These are phyloP conservation scores for Schlechtendalia chinensis DNA, from an alignment of 1,140 invertebrate genomes.

Conservation along the genomic window DNA sequence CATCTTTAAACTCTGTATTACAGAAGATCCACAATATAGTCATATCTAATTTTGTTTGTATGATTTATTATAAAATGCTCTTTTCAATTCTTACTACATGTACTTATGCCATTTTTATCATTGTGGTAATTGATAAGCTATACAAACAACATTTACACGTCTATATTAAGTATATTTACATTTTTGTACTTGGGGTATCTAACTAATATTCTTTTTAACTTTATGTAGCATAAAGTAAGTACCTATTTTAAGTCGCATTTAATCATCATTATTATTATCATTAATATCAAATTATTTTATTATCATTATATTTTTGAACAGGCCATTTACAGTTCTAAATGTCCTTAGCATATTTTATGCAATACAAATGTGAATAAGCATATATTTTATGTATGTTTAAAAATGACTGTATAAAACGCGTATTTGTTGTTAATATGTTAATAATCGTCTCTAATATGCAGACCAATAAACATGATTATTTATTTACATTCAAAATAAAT, in stretches of 20 bases:
- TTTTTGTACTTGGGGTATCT: constrained; percentile 18
- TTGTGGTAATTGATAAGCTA: constrained; percentile 23
- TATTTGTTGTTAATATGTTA: not conserved
- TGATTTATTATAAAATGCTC: constrained; percentile 15
- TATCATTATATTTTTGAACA: constrained; percentile 19
- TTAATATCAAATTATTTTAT: constrained; percentile 13
- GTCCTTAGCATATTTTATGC: too few species aligned
- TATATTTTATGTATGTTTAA: constrained; percentile 5
- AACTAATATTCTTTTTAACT: constrained; percentile 6
- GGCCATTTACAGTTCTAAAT: not conserved
- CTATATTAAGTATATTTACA: not conserved
- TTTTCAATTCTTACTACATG: not conserved
- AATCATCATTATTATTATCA: constrained; percentile 26
- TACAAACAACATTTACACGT: not conserved
- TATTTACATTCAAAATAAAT: constrained; percentile 27
- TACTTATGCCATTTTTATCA: not conserved
- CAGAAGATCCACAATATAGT: not conserved
- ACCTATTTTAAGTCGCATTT: not conserved
- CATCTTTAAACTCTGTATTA: not conserved
- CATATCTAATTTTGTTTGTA: not conserved
- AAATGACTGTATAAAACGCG: not conserved
- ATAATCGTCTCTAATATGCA: constrained; percentile 9
- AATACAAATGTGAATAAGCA: too few species aligned
- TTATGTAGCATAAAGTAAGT: constrained; percentile 23
- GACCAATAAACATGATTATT: not conserved